Evolutionary conservation across 2,888 invertebrate species (phyloP), one percentile per base, ranked within the genome.

Genomic region (Drosophila kanekoi): DNA sequence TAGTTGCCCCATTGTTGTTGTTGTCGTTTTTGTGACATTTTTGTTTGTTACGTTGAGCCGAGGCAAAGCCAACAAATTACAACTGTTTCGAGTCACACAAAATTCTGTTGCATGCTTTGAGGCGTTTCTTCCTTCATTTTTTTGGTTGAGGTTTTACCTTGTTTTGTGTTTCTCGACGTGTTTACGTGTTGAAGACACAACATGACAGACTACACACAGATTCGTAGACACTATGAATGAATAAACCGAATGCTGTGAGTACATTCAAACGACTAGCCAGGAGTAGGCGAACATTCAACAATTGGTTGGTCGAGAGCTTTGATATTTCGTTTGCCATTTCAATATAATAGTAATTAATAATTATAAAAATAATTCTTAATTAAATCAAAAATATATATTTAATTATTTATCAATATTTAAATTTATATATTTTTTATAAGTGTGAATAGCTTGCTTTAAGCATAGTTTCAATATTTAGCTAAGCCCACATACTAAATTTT

Each of bases 21-120:
- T 59, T 71, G 23, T 35, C 67, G 69, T 49, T 52, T 20, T 28
- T 57, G 63, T 53, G 56, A 67, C 67, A 73, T 73, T 62, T 73
- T 57, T 18, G 70, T 72, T 72, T 76, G 71, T 67, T 79, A 48
- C 57, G 71, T 70, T 49, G 23, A 47, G 57, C 53, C 47, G 48
- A 23, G 32, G n/a, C 51, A 44, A 37, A 58, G 68, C 51, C 54
- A 65, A 79, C 67, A 79, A 75, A 72, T 77, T 76, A 79, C 71
- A 66, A 64, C 48, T 77, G 64, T 53, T 72, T 44, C 47, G 23
- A 59, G 58, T 63, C 72, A 53, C 66, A 58, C 40, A 45, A 53
- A 75, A 66, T 71, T 67, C 47, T 62, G 71, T 81, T 76, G 84
- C 79, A 66, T 62, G 68, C 81, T 81, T 65, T 64, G 48, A 70